These are phyloP conservation scores for Vireo griseus DNA, from an alignment of 2,797 vertebrate species.

Conservation along the genomic window DNA sequence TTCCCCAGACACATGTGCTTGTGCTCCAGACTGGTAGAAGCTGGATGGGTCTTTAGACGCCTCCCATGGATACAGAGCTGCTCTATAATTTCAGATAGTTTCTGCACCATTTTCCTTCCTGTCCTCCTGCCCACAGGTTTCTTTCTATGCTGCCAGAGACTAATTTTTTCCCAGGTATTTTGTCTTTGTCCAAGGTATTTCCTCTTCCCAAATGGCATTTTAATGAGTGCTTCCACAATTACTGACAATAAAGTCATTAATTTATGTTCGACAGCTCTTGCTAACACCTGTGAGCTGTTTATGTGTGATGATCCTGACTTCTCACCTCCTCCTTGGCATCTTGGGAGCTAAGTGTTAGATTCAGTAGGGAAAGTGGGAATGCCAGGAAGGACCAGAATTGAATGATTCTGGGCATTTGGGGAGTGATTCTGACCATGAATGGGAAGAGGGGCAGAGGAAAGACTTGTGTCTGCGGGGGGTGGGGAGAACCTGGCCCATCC, in stretches of 20 bases:
- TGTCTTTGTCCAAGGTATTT: not conserved
- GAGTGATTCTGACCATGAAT: fast-evolving
- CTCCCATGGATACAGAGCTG: not conserved
- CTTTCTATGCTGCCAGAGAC: fast-evolving
- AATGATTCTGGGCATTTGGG: not conserved
- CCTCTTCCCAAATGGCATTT: conserved; percentile 45
- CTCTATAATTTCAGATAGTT: not conserved
- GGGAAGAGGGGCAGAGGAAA: not conserved
- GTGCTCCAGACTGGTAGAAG: not conserved
- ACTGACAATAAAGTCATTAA: not conserved
- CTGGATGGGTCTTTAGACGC: not conserved
- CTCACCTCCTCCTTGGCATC: not conserved
- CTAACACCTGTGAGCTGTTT: not conserved
- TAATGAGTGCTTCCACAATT: not conserved
- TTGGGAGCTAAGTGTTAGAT: not conserved
- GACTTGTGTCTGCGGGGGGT: not conserved
- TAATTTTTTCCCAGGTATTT: not conserved
- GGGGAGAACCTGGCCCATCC: not conserved
- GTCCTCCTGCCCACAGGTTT: not conserved
- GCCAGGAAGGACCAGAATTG: not conserved
- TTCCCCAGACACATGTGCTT: not conserved
- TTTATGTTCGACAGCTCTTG: conserved; percentile 8
- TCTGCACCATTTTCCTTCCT: not conserved
- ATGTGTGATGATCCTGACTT: not conserved
- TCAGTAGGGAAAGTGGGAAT: not conserved